Conservation (phyloP, 23 tunicate species). For the Phallusia fumigata region DNA sequence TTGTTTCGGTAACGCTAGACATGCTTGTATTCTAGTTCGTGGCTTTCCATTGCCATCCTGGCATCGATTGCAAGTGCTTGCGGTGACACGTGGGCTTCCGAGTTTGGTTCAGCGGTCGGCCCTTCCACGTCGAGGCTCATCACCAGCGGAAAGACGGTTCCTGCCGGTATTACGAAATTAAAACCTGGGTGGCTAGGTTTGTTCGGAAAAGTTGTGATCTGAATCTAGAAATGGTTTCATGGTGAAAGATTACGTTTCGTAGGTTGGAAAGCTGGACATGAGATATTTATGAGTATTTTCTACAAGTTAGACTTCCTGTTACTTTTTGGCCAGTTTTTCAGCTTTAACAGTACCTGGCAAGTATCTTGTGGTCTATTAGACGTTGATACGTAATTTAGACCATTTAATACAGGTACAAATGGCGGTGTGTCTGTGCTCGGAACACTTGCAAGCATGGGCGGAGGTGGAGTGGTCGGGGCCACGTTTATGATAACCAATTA, state of each 20-base stretch:
- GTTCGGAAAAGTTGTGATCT: too few species aligned
- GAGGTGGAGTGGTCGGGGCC: constrained; percentile 58
- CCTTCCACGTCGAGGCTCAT: constrained; percentile 37
- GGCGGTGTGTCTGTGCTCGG: constrained; percentile 81
- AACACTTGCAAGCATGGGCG: constrained; percentile 59
- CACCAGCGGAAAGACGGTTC: constrained; percentile 64
- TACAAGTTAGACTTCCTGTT: too few species aligned
- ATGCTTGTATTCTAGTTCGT: constrained; percentile 27
- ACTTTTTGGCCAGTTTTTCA: too few species aligned
- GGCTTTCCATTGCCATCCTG: constrained; percentile 69
- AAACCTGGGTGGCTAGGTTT: too few species aligned
- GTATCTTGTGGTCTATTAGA: too few species aligned
- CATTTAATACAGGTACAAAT: constrained; percentile 83
- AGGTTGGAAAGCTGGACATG: too few species aligned
- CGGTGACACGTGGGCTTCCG: constrained; percentile 95
- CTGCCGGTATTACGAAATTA: constrained; percentile 58
- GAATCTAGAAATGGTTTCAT: too few species aligned
- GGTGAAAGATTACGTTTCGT: too few species aligned
- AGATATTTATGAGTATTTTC: too few species aligned
- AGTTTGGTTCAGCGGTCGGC: constrained; percentile 72
- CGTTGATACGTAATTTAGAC: too few species aligned
- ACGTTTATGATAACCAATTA: constrained; percentile 37
- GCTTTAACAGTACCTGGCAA: too few species aligned
- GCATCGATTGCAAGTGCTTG: constrained; percentile 73
- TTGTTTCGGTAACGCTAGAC: background rate